These are phyloP conservation scores for Eilema griseolum DNA, from an alignment of 2,888 invertebrate genomes.

Conservation along the genomic window DNA sequence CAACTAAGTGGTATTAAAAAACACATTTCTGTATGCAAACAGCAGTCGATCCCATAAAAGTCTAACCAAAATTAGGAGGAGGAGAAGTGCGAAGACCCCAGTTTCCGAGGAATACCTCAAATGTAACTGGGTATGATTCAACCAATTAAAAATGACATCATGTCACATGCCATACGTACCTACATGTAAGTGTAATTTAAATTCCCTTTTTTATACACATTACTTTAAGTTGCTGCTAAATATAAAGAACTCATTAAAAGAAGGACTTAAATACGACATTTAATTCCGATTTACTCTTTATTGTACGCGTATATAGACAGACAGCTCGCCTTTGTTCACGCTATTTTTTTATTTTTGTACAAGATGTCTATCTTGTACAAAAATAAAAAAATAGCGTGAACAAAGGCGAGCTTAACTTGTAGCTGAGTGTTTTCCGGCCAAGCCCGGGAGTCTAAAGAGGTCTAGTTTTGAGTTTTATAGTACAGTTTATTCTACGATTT, in stretches of 20 bases:
- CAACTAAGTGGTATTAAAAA: too few species aligned
- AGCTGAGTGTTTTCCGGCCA: background rate
- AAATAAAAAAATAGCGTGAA: background rate
- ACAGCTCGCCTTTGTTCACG: background rate
- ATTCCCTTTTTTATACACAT: too few species aligned
- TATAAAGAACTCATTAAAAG: background rate
- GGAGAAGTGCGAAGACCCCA: too few species aligned
- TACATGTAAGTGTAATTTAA: too few species aligned
- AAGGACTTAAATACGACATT: background rate
- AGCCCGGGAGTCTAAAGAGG: background rate
- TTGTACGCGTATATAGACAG: background rate
- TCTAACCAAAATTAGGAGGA: too few species aligned
- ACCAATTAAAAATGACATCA: too few species aligned
- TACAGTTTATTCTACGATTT: background rate
- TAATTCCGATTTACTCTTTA: background rate
- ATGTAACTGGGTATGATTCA: too few species aligned
- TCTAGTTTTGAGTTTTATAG: background rate
- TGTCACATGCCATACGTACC: too few species aligned
- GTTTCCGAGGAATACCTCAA: too few species aligned
- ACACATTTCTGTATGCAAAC: too few species aligned
- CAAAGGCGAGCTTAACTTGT: background rate
- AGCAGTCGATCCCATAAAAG: too few species aligned
- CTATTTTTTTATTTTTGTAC: background rate
- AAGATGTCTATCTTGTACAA: constrained; percentile 1
- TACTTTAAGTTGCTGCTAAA: background rate